A percentile compares a stretch with the other conserved stretches of the same genome.
phyloP scores from a whole-genome alignment of 2,888 invertebrate genomes.

The Acleris laterana region DNA sequence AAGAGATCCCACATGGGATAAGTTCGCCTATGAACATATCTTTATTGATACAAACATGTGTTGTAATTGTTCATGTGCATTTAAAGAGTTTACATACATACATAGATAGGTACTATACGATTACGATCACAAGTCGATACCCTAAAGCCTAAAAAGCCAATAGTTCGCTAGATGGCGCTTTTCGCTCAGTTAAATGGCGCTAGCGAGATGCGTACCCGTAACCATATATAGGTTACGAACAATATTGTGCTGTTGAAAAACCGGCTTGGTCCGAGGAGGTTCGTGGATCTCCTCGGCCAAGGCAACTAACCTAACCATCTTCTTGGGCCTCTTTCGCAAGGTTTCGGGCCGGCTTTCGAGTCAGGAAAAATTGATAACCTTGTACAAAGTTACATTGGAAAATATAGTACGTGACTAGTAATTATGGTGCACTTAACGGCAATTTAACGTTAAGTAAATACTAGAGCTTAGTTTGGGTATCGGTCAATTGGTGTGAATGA shows the following conservation, averaged over 20 bases:
- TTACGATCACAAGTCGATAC: no score
- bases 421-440: no score
- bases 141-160: background rate
- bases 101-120: no score
- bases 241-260: constrained; percentile 77
- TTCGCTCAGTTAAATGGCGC: constrained; percentile 51
- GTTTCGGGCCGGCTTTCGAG: constrained; percentile 76
- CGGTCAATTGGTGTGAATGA: no score
- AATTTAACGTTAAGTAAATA: no score
- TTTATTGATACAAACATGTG: no score
- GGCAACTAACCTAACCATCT: constrained; percentile 81
- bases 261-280: constrained; percentile 92
- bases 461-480: background rate
- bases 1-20: no score
- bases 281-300: constrained; percentile 86
- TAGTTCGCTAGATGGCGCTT: constrained; percentile 53
- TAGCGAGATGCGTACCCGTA: constrained; percentile 45
- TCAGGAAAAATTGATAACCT: constrained; percentile 78
- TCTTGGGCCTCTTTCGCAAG: constrained; percentile 81
- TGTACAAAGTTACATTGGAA: constrained; percentile 46
- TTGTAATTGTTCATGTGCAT: no score
- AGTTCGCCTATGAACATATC: no score
- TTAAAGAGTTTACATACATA: no score
- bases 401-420: background rate
- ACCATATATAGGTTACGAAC: constrained; percentile 46